phyloP scores from a whole-genome alignment of 2,113 vertebrate species.

The Neofelis nebulosa region DNA sequence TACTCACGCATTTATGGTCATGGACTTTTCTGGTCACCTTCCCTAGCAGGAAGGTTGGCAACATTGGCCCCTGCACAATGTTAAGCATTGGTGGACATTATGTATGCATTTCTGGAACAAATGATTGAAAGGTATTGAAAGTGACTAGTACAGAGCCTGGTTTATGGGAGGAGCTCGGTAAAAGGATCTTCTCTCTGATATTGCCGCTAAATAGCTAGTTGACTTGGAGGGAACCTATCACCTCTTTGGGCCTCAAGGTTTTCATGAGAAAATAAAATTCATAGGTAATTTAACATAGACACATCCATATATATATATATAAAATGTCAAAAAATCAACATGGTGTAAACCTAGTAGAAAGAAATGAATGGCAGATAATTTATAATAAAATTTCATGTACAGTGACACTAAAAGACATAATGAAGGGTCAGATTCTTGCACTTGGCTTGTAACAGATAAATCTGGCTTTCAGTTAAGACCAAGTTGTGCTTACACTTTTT shows the following conservation, averaged over 20 bases:
- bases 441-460: neutral
- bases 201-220: neutral
- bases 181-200: neutral
- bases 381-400: neutral
- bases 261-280: conserved; percentile 20
- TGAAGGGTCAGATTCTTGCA: neutral
- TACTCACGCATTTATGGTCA: neutral
- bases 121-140: neutral
- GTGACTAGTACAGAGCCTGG: neutral
- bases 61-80: neutral
- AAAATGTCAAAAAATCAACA: neutral
- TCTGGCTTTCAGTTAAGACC: neutral
- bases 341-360: neutral
- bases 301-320: neutral
- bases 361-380: neutral
- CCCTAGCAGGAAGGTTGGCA: neutral
- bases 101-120: neutral
- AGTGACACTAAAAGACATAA: neutral
- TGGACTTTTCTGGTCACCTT: neutral
- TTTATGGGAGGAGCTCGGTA: neutral
- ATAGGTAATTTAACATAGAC: neutral
- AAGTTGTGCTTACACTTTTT: neutral
- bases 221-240: neutral
- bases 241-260: neutral
- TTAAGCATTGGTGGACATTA: neutral